These are phyloP conservation scores for Perithous albicinctus DNA, from an alignment of 2,888 invertebrate species.

Conservation along the genomic window DNA sequence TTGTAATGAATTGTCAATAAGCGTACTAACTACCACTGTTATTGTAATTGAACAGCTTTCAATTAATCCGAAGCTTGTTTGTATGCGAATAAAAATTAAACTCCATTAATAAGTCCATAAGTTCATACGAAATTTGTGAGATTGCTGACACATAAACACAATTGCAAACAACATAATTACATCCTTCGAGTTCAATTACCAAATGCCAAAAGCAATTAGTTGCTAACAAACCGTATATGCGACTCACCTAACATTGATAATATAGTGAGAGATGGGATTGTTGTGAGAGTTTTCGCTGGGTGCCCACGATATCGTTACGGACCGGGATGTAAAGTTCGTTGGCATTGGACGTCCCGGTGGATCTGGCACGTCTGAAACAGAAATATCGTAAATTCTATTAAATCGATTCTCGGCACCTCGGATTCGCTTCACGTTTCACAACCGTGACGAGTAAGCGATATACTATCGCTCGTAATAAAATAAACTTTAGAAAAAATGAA, in stretches of 20 bases:
- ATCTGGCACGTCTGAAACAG: slow-evolving; percentile 88
- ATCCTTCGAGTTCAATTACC: too few relatives aligned
- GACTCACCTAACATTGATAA: slow-evolving; percentile 91
- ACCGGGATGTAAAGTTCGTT: slow-evolving; percentile 90
- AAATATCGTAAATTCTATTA: slow-evolving; percentile 64
- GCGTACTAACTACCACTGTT: neutral
- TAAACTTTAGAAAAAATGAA: neutral
- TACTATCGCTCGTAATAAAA: slow-evolving; percentile 11
- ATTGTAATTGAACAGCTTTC: neutral
- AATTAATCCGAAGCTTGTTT: neutral
- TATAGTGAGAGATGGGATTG: slow-evolving; percentile 89
- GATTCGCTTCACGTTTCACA: slow-evolving; percentile 2
- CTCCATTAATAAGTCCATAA: neutral
- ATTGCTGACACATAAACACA: neutral
- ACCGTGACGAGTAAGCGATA: neutral
- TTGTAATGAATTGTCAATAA: neutral
- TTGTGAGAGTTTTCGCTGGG: slow-evolving; percentile 89
- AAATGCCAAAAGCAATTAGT: too few relatives aligned
- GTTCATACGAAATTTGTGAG: neutral
- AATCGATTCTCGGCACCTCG: neutral
- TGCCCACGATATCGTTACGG: slow-evolving; percentile 91
- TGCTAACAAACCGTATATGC: too few relatives aligned
- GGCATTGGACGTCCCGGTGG: slow-evolving; percentile 90
- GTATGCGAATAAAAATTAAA: neutral
- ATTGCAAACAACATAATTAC: too few relatives aligned